Evolutionary conservation across 2,888 invertebrate genomes (phyloP).

Genomic region (Yponomeuta malinellus): DNA sequence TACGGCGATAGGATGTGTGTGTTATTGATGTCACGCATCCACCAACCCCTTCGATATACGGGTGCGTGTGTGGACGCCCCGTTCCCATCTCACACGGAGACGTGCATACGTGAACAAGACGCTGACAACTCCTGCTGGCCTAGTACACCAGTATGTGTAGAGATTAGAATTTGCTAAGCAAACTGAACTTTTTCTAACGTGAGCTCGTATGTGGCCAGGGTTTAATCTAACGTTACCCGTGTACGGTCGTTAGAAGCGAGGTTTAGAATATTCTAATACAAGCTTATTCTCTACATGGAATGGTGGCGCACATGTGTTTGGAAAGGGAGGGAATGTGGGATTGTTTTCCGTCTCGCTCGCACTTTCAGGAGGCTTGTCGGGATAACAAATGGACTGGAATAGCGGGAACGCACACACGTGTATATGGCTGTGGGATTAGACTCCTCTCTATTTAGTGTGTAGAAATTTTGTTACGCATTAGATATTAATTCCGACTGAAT

Average conservation of each 20-base stretch:
- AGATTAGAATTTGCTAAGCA: conserved; percentile 75
- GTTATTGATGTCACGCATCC: conserved; percentile 47
- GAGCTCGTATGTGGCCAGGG: conserved; percentile 27
- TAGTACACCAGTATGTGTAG: conserved; percentile 72
- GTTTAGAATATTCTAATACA: not conserved
- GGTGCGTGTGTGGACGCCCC: conserved; percentile 63
- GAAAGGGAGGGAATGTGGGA: conserved; percentile 25
- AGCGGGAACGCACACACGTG: not conserved
- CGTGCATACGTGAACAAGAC: conserved; percentile 52
- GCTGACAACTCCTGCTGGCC: conserved; percentile 53
- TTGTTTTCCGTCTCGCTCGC: conserved; percentile 27
- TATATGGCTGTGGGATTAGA: not conserved
- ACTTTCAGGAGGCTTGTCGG: conserved; percentile 26
- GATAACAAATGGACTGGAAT: not conserved
- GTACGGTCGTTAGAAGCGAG: not conserved
- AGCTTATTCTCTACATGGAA: not conserved
- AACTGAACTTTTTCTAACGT: conserved; percentile 68
- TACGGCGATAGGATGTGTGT: conserved; percentile 35
- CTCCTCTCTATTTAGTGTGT: not conserved
- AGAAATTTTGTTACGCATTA: not conserved
- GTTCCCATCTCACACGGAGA: conserved; percentile 53
- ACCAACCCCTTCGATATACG: conserved; percentile 62
- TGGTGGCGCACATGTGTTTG: conserved; percentile 24
- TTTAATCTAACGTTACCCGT: conserved; percentile 8
- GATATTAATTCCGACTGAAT: too few species aligned